A percentile compares a stretch with the other conserved stretches of the same genome.
Conservation (phyloP, 2,797 vertebrate genomes). For the Gambelia wislizenii region DNA sequence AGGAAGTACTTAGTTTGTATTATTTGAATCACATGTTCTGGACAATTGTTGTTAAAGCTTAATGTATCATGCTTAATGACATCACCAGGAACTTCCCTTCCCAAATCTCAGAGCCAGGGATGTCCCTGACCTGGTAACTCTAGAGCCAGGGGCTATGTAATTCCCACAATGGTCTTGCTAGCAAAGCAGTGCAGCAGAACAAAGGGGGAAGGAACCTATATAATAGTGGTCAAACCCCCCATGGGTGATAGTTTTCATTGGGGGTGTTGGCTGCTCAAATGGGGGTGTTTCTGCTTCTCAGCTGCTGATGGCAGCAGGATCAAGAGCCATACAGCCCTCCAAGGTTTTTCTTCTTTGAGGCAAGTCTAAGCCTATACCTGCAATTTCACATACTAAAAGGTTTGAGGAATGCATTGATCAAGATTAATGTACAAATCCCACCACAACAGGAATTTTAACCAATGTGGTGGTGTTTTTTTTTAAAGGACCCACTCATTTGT, state of each 20-base stretch:
- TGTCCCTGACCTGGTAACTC: no score
- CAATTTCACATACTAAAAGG: neutral
- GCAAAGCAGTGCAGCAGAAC: no score
- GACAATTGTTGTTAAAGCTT: no score
- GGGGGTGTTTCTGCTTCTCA: neutral
- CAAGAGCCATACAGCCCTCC: neutral
- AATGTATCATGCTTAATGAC: no score
- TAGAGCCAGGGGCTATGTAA: no score
- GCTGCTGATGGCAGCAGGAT: neutral
- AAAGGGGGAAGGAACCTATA: no score
- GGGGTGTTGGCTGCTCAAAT: neutral
- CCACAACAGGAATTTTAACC: neutral
- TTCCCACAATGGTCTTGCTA: no score
- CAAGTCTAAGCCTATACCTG: neutral
- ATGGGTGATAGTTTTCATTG: neutral
- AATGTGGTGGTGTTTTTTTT: neutral
- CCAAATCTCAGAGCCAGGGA: no score
- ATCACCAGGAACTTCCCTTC: no score
- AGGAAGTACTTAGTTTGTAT: no score
- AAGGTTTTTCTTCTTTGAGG: neutral
- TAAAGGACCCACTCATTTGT: constrained; percentile 20
- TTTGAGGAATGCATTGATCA: neutral
- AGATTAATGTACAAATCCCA: constrained; percentile 11
- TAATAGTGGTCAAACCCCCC: neutral
- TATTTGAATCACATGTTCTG: no score